Conservation (phyloP, 2,113 vertebrate species). For the Glaucidium brasilianum region DNA sequence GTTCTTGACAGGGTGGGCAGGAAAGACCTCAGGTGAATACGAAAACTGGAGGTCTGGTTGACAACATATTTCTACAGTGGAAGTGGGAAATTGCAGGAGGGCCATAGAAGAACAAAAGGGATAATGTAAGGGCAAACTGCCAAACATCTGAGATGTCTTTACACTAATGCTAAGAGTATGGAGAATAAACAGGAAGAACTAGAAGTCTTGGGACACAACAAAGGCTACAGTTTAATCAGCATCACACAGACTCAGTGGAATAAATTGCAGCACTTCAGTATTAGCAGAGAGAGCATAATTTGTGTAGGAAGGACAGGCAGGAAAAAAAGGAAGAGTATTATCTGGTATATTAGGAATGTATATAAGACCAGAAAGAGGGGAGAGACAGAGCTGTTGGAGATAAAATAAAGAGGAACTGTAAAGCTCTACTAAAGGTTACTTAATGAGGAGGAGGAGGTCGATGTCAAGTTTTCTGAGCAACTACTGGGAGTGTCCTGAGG, state of each 20-base stretch:
- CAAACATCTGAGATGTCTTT: conserved; percentile 64
- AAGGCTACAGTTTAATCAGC: conserved; percentile 33
- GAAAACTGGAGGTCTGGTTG: conserved; percentile 9
- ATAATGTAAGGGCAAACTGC: conserved; percentile 48
- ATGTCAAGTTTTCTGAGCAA: not conserved
- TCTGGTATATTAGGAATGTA: not conserved
- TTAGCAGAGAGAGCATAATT: conserved; percentile 15
- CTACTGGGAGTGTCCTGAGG: not conserved
- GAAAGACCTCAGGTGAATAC: conserved; percentile 18
- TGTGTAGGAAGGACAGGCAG: not conserved
- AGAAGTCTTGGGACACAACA: conserved; percentile 48
- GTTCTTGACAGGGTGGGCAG: not conserved
- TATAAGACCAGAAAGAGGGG: not conserved
- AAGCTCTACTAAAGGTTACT: not conserved
- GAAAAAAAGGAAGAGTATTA: not conserved
- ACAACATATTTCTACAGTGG: not conserved
- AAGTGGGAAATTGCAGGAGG: conserved; percentile 28
- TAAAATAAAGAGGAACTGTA: not conserved
- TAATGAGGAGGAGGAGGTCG: not conserved
- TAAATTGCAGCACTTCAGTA: not conserved
- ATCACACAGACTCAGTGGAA: conserved; percentile 13
- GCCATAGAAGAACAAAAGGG: conserved; percentile 11
- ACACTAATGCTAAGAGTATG: conserved; percentile 33
- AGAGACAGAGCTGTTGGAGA: not conserved
- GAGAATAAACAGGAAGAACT: conserved; percentile 65